Conservation (phyloP, 2,797 vertebrate genomes). For the Crossoptilon crossoptilon region DNA sequence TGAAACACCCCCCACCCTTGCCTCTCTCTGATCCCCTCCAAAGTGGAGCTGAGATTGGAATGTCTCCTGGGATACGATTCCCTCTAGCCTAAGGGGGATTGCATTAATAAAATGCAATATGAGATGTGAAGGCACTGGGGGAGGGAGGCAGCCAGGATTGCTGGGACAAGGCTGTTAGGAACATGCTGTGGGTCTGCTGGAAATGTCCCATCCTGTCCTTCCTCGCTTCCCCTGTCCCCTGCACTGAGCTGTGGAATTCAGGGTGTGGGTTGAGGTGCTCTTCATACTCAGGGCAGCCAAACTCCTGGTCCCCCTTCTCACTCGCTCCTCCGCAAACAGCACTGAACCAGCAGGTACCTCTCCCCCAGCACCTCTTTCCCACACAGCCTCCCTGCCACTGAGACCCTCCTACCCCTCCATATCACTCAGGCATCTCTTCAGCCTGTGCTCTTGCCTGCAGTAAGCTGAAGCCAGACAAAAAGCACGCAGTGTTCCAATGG, state of each 20-base stretch:
- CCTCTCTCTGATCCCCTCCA: slow-evolving; percentile 47
- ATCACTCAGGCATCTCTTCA: rapidly evolving
- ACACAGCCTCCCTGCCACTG: neutral
- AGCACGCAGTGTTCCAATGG: neutral
- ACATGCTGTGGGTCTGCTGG: slow-evolving; percentile 26
- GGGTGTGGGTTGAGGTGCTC: slow-evolving; percentile 26
- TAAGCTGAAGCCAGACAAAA: neutral
- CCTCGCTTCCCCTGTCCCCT: slow-evolving; percentile 34
- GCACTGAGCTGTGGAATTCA: slow-evolving; percentile 54
- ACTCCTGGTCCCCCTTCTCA: neutral
- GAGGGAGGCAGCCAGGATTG: slow-evolving; percentile 41
- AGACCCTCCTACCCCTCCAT: neutral
- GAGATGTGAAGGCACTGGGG: neutral
- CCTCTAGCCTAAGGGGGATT: slow-evolving; percentile 57
- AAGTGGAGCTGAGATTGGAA: slow-evolving; percentile 53
- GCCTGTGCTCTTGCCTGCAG: rapidly evolving
- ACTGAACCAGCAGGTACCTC: neutral
- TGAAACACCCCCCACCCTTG: slow-evolving; percentile 48
- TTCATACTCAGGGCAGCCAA: neutral
- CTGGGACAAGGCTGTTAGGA: neutral
- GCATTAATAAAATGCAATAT: slow-evolving; percentile 22
- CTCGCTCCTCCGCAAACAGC: neutral
- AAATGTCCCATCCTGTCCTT: slow-evolving; percentile 58
- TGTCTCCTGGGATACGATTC: slow-evolving; percentile 61
- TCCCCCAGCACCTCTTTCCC: neutral